These are phyloP conservation scores for Cydia amplana DNA, from an alignment of 1,140 invertebrate species.

Conservation along the genomic window DNA sequence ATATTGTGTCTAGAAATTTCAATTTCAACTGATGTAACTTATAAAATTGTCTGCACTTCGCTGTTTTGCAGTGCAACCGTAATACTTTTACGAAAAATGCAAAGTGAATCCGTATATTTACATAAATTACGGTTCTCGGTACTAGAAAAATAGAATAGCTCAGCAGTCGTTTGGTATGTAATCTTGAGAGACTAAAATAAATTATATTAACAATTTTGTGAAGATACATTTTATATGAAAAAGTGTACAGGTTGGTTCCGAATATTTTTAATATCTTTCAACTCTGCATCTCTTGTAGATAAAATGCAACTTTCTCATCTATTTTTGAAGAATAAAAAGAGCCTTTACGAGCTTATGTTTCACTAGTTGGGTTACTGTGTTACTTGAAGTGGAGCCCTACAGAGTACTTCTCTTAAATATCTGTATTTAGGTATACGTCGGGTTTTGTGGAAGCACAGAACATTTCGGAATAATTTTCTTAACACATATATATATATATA, in stretches of 20 bases:
- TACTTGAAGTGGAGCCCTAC: too few relatives aligned
- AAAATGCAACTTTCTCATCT: too few relatives aligned
- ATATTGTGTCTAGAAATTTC: background rate
- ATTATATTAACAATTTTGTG: background rate
- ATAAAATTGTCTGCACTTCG: background rate
- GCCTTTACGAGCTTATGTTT: too few relatives aligned
- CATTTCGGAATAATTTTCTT: background rate
- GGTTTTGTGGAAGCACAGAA: background rate
- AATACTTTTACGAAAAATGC: slow-evolving; percentile 20
- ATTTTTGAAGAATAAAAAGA: too few relatives aligned
- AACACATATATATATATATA: background rate
- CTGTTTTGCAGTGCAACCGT: background rate
- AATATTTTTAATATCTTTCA: too few relatives aligned
- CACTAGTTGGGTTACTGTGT: too few relatives aligned
- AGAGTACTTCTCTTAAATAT: too few relatives aligned
- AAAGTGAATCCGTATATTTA: slow-evolving; percentile 15
- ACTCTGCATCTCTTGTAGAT: too few relatives aligned
- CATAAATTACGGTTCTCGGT: slow-evolving; percentile 10
- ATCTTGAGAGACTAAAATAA: background rate
- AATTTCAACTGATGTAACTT: slow-evolving; percentile 1
- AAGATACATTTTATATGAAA: too few relatives aligned
- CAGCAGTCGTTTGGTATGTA: background rate
- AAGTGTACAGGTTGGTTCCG: too few relatives aligned
- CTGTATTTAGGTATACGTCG: too few relatives aligned
- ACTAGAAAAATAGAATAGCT: background rate